These are phyloP conservation scores for Hypomecis atomaria DNA, from an alignment of 2,888 invertebrate species.

Conservation along the genomic window DNA sequence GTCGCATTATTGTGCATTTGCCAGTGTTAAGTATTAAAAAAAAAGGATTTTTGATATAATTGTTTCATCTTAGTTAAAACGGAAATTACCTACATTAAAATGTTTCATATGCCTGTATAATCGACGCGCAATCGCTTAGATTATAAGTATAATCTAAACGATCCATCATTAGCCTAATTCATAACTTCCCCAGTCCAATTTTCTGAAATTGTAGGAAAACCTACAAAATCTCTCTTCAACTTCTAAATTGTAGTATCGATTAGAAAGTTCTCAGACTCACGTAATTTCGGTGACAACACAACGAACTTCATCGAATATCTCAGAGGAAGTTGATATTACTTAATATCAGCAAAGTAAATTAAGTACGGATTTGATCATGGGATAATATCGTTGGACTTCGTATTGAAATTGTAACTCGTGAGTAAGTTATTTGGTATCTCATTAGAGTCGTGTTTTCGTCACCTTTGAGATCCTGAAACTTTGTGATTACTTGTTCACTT, in stretches of 20 bases:
- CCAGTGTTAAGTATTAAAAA: too few relatives aligned
- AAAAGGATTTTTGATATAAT: too few relatives aligned
- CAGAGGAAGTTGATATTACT: conserved; percentile 4
- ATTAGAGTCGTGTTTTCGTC: background rate
- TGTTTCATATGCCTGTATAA: too few relatives aligned
- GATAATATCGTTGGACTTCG: conserved; percentile 8
- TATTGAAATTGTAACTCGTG: conserved; percentile 5
- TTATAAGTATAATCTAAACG: too few relatives aligned
- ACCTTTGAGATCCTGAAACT: background rate
- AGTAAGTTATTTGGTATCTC: conserved; percentile 4
- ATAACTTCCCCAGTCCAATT: background rate
- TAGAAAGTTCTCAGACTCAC: background rate
- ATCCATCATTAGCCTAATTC: too few relatives aligned
- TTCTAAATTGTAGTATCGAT: conserved; percentile 2
- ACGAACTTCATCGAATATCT: conserved; percentile 5
- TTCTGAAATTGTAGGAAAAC: background rate
- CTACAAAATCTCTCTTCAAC: background rate
- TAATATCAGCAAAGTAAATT: background rate
- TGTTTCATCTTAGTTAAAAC: too few relatives aligned
- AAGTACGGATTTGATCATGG: conserved; percentile 3
- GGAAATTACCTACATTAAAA: too few relatives aligned
- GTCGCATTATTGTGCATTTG: too few relatives aligned
- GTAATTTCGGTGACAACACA: background rate
- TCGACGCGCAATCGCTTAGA: too few relatives aligned
- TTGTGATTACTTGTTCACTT: background rate